phyloP scores from a whole-genome alignment of 2,797 vertebrate genomes.

The Scleropages formosus region DNA sequence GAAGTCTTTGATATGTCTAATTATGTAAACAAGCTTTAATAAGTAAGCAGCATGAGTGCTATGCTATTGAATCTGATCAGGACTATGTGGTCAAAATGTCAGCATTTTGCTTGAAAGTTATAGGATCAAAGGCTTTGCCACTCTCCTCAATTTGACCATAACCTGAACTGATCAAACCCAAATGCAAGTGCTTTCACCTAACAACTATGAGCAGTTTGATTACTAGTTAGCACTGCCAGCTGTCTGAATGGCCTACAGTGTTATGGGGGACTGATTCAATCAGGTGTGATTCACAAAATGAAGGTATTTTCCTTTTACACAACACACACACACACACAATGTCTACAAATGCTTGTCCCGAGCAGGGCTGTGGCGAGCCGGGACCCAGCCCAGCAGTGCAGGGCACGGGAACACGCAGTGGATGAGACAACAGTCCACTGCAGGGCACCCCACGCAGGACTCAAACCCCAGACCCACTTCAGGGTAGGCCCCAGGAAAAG shows the following conservation, averaged over 20 bases:
- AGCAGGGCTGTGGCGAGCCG: too few relatives aligned
- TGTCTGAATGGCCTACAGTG: neutral
- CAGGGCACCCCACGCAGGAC: too few relatives aligned
- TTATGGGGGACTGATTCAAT: neutral
- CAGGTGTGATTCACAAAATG: neutral
- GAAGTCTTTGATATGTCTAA: slow-evolving; percentile 52
- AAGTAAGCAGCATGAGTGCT: slow-evolving; percentile 49
- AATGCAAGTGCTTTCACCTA: neutral
- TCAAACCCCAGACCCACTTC: too few relatives aligned
- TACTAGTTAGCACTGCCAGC: neutral
- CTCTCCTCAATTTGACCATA: slow-evolving; percentile 37
- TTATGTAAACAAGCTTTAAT: slow-evolving; percentile 58
- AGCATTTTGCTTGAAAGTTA: slow-evolving; percentile 48
- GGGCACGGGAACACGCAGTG: too few relatives aligned
- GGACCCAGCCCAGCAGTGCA: too few relatives aligned
- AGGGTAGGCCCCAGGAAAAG: too few relatives aligned
- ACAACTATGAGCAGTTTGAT: neutral
- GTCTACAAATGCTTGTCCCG: too few relatives aligned
- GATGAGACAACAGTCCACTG: too few relatives aligned
- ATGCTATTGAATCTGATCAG: slow-evolving; percentile 47
- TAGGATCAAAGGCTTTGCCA: slow-evolving; percentile 45
- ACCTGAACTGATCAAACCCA: slow-evolving; percentile 20
- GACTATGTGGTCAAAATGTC: slow-evolving; percentile 46
- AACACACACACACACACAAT: too few relatives aligned
- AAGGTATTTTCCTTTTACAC: neutral